These are phyloP conservation scores for Lithophane socia DNA, from an alignment of 2,888 invertebrate species.

Conservation along the genomic window DNA sequence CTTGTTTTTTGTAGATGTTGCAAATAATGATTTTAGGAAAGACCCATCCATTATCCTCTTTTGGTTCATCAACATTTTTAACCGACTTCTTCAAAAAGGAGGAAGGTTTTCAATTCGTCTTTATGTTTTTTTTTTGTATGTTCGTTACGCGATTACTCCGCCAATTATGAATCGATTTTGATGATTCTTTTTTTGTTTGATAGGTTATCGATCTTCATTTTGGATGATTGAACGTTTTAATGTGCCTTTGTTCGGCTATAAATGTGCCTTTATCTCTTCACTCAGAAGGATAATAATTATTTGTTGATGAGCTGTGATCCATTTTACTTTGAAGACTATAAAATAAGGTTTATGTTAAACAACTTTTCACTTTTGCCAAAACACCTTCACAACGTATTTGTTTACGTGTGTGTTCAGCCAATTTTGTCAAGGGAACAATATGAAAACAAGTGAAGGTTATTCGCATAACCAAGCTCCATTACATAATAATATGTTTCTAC, in stretches of 20 bases:
- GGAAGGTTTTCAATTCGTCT: no score
- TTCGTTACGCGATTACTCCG: no score
- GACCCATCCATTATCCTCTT: not conserved
- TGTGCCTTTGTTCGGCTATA: not conserved
- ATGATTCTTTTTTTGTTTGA: no score
- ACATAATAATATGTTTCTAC: no score
- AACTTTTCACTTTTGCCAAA: constrained; percentile 24
- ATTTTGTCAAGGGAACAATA: constrained; percentile 21
- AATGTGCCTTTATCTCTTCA: not conserved
- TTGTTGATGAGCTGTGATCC: not conserved
- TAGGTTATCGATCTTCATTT: not conserved
- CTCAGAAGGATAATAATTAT: not conserved
- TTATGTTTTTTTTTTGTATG: no score
- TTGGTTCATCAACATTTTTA: not conserved
- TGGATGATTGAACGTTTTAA: not conserved
- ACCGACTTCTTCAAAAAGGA: no score
- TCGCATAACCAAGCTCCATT: not conserved
- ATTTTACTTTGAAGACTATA: not conserved
- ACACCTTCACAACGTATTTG: not conserved
- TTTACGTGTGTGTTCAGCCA: not conserved
- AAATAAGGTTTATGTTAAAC: constrained; percentile 10
- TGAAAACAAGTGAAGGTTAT: constrained; percentile 15
- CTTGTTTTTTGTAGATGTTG: not conserved
- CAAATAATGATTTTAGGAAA: not conserved
- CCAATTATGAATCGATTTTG: no score